phyloP scores from a whole-genome alignment of 2,113 vertebrate species.

The Zapus hudsonius region DNA sequence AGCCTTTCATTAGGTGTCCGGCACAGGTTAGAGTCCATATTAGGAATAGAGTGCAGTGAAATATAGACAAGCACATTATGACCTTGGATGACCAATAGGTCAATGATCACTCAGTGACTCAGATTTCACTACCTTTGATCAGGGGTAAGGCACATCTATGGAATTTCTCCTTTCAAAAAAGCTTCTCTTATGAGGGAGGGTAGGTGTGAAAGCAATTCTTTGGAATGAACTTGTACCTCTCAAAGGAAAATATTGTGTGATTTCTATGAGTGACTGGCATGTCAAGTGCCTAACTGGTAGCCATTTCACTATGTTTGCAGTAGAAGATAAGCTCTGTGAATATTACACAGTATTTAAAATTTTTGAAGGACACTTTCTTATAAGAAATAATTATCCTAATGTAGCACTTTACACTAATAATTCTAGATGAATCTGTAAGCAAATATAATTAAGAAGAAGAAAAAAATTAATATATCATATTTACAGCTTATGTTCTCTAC shows the following conservation, averaged over 20 bases:
- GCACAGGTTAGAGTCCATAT: fast-evolving
- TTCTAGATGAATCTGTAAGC: background rate
- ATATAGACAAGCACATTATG: fast-evolving
- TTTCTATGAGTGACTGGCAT: fast-evolving
- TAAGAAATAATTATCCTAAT: background rate
- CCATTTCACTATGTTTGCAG: background rate
- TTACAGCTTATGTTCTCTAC: background rate
- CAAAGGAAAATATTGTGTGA: background rate
- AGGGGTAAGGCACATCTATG: fast-evolving
- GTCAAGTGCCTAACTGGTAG: fast-evolving
- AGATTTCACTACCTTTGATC: fast-evolving
- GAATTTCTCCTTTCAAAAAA: background rate
- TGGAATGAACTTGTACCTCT: background rate
- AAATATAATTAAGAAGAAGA: background rate
- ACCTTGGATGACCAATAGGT: no score
- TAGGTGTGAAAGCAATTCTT: background rate
- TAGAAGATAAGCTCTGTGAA: fast-evolving
- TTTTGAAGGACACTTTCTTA: background rate
- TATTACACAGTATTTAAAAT: fast-evolving
- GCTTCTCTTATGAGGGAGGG: background rate
- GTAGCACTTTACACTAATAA: no score
- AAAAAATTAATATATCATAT: background rate
- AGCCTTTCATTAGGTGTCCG: fast-evolving
- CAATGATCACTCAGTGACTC: fast-evolving
- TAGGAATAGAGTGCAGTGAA: fast-evolving